phyloP scores from a whole-genome alignment of 2,888 invertebrate genomes.

The Noctua fimbriata region DNA sequence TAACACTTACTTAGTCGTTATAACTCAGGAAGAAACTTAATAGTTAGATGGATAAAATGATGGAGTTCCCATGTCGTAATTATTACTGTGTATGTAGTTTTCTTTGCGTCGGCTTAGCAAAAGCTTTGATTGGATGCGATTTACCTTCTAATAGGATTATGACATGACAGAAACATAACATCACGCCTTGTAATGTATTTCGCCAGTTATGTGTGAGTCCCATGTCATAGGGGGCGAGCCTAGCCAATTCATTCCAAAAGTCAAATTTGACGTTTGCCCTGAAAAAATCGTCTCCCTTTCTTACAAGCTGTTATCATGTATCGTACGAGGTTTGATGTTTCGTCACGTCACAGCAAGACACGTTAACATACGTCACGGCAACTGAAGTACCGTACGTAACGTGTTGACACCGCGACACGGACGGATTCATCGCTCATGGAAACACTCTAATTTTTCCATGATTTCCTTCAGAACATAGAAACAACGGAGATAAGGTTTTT shows the following conservation, averaged over 20 bases:
- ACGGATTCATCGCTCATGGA: conserved; percentile 46
- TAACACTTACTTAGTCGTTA: conserved; percentile 57
- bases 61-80: not conserved
- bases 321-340: not conserved
- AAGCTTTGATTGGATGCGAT: not conserved
- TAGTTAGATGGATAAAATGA: conserved; percentile 10
- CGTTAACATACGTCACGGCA: not conserved
- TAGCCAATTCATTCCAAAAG: not conserved
- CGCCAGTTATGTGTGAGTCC: not conserved
- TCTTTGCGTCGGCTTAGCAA: not conserved
- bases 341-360: conserved; percentile 6
- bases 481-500: not conserved
- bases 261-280: not conserved
- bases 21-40: conserved; percentile 16
- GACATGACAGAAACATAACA: not conserved
- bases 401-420: conserved; percentile 19
- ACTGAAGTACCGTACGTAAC: not conserved
- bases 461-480: conserved; percentile 27
- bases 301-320: not conserved
- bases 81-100: not conserved
- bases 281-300: not conserved
- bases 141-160: too few species aligned
- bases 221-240: not conserved
- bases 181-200: not conserved
- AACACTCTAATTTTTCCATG: conserved; percentile 53